Percentiles rank a stretch among this genome's conserved stretches.
These are phyloP conservation scores for Gobionotothen gibberifrons DNA, from an alignment of 2,797 vertebrate genomes.

Conservation along the genomic window DNA sequence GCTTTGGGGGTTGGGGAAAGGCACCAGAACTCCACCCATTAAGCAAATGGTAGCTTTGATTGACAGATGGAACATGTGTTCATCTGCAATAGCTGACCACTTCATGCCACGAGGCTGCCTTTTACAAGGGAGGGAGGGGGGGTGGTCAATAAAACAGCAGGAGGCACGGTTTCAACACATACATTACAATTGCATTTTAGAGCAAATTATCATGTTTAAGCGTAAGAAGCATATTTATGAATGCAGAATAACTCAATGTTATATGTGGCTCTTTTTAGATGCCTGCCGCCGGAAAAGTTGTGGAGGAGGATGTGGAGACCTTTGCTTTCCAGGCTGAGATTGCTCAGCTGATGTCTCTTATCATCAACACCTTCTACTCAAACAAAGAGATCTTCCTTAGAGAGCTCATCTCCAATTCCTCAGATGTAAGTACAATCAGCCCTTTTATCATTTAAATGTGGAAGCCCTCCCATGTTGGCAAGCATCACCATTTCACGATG, in stretches of 20 bases:
- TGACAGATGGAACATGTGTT: constrained; percentile 77
- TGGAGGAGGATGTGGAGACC: constrained; percentile 81
- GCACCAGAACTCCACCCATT: constrained; percentile 57
- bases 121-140: background rate
- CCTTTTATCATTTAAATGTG: background rate
- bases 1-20: constrained; percentile 40
- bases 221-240: background rate
- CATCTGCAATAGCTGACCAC: constrained; percentile 31
- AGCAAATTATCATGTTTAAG: background rate
- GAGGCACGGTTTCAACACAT: background rate
- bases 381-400: constrained; percentile 86
- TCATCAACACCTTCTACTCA: constrained; percentile 85
- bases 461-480: constrained; percentile 21
- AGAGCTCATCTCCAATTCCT: constrained; percentile 83
- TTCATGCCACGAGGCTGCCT: constrained; percentile 35
- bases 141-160: background rate
- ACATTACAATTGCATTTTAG: background rate
- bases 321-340: constrained; percentile 85
- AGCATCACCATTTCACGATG: background rate
- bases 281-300: constrained; percentile 69
- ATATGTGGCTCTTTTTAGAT: constrained; percentile 64
- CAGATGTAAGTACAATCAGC: constrained; percentile 74
- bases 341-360: constrained; percentile 85
- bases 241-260: background rate
- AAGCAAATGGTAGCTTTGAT: constrained; percentile 64